Evolutionary conservation across 2,888 invertebrate species (phyloP).

Genomic region (Drosophila helvetica): DNA sequence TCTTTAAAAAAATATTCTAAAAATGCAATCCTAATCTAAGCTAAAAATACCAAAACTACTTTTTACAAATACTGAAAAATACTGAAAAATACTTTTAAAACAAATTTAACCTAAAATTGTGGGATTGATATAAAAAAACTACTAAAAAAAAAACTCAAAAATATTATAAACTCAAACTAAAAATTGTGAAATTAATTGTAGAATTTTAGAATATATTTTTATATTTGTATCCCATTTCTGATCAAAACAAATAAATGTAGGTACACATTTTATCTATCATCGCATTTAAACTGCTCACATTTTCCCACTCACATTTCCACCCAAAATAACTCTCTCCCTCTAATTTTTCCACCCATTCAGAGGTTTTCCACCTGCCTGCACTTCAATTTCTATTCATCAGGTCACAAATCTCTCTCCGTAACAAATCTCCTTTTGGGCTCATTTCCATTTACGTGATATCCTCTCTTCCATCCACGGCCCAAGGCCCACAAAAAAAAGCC

Average conservation of each 20-base stretch:
- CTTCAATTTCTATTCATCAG: slow-evolving; percentile 26
- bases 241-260: neutral
- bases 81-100: no score
- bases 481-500: neutral
- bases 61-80: no score
- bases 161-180: no score
- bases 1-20: no score
- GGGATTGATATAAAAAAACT: no score
- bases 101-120: no score
- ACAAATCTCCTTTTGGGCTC: slow-evolving; percentile 46
- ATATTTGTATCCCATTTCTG: neutral
- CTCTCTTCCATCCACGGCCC: slow-evolving; percentile 7
- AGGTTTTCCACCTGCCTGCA: neutral
- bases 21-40: no score
- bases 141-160: no score
- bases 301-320: slow-evolving; percentile 3
- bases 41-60: no score
- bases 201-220: no score
- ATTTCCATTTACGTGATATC: slow-evolving; percentile 57
- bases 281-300: neutral
- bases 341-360: neutral
- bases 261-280: neutral
- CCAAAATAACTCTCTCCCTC: no score
- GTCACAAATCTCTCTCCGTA: slow-evolving; percentile 13
- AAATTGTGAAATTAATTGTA: no score